A percentile compares a stretch with the other conserved stretches of the same genome.
phyloP scores from a whole-genome alignment of 2,797 vertebrate genomes.

The Urophycis tenuis region DNA sequence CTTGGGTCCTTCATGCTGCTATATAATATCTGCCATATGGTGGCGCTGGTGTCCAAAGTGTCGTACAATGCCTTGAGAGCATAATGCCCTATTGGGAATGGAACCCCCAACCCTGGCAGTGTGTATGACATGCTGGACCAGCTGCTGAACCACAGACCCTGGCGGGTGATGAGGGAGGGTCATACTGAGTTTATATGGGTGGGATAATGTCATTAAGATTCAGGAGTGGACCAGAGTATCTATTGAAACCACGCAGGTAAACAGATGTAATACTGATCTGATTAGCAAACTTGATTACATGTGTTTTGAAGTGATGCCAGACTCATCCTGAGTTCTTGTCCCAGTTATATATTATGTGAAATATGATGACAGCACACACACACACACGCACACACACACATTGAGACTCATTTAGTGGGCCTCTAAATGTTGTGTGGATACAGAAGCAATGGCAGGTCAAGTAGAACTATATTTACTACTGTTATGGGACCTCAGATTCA shows the following conservation, averaged over 20 bases:
- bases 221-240: neutral
- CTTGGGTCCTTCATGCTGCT: neutral
- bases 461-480: constrained; percentile 53
- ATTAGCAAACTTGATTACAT: neutral
- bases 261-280: neutral
- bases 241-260: neutral
- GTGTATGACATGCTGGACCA: neutral
- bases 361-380: constrained; percentile 6
- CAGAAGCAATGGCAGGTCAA: constrained; percentile 29
- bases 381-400: neutral
- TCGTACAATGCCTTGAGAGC: neutral
- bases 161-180: neutral
- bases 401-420: constrained; percentile 9
- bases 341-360: constrained; percentile 8
- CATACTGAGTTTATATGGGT: neutral
- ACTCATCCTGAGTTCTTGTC: neutral
- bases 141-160: neutral
- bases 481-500: constrained; percentile 45
- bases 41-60: neutral
- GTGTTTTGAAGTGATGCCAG: neutral
- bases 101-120: neutral
- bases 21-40: too few relatives aligned
- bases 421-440: constrained; percentile 36
- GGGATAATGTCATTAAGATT: neutral
- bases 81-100: neutral